Evolutionary conservation across 2,888 invertebrate genomes (phyloP).

Genomic region (Torymus texanus): DNA sequence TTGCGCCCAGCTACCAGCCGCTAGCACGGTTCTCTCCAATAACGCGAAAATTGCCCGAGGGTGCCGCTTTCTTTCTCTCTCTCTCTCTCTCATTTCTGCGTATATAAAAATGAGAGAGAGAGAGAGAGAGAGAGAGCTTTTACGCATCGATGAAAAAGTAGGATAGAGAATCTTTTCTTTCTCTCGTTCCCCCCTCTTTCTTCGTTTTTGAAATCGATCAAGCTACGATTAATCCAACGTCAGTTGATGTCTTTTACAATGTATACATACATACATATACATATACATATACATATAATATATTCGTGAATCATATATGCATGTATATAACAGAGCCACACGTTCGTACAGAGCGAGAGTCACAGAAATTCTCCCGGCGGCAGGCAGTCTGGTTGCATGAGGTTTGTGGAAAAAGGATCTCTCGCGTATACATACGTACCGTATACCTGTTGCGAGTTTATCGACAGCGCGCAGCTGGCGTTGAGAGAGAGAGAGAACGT

Average conservation of each 20-base stretch:
- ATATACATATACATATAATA: neutral
- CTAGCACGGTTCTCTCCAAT: constrained; percentile 22
- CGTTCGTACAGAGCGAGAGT: too few relatives aligned
- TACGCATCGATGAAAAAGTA: neutral
- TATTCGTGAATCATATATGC: too few relatives aligned
- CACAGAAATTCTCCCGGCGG: too few relatives aligned
- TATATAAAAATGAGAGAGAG: constrained; percentile 6
- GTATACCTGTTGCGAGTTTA: constrained; percentile 56
- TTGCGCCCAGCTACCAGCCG: too few relatives aligned
- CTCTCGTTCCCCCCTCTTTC: too few relatives aligned
- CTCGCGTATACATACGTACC: too few relatives aligned
- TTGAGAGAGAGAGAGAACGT: constrained; percentile 8
- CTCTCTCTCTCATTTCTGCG: too few relatives aligned
- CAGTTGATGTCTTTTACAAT: neutral
- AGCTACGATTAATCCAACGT: constrained; percentile 17
- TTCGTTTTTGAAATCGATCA: constrained; percentile 11
- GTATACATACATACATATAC: neutral
- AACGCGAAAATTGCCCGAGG: constrained; percentile 35
- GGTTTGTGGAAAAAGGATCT: constrained; percentile 11
- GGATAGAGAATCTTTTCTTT: constrained; percentile 2
- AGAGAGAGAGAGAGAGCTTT: neutral
- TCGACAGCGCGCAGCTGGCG: constrained; percentile 45
- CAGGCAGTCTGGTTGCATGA: neutral
- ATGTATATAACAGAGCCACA: too few relatives aligned
- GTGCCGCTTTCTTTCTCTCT: too few relatives aligned